These are phyloP conservation scores for Scolopax mira DNA, from an alignment of 2,113 vertebrate species.

Conservation along the genomic window DNA sequence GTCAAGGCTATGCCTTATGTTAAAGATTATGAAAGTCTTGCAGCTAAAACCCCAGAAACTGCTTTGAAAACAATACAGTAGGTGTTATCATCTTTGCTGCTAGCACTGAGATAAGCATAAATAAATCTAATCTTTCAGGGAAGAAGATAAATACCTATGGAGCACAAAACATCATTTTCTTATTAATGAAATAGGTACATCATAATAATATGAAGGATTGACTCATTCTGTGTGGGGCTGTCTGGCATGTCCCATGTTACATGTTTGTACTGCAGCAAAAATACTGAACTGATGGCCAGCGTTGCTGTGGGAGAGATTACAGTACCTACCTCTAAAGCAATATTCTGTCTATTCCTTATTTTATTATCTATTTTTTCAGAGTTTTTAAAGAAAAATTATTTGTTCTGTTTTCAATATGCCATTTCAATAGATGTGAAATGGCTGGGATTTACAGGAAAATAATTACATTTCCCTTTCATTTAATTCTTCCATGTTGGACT, in stretches of 20 bases:
- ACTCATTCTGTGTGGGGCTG: background rate
- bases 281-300: accelerated
- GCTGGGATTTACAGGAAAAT: background rate
- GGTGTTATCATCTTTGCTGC: background rate
- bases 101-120: background rate
- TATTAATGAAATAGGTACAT: background rate
- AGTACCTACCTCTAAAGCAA: background rate
- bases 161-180: background rate
- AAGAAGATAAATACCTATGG: background rate
- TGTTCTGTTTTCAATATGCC: background rate
- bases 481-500: background rate
- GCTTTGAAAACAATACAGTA: background rate
- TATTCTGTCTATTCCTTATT: background rate
- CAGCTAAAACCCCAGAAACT: background rate
- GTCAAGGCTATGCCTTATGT: background rate
- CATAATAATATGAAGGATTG: background rate
- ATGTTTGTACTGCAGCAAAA: background rate
- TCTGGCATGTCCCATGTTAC: background rate
- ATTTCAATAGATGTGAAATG: background rate
- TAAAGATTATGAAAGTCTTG: background rate
- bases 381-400: background rate
- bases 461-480: background rate
- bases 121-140: background rate
- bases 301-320: background rate
- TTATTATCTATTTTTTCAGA: background rate